These are phyloP conservation scores for Spisula subtruncata DNA, from an alignment of 2,888 invertebrate species.

Conservation along the genomic window DNA sequence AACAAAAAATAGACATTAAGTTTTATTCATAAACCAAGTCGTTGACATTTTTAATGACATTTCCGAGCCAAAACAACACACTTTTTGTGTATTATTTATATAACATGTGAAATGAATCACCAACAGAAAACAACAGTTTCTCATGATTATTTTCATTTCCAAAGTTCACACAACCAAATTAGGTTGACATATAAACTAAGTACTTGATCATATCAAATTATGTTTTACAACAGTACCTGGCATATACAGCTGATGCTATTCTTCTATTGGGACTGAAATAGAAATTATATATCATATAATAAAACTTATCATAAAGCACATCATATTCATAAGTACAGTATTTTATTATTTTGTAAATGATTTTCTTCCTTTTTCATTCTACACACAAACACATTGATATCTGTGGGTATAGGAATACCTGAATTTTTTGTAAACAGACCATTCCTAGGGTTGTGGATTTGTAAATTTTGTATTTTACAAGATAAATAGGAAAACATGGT, in stretches of 20 bases:
- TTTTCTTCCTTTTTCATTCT: too few relatives aligned
- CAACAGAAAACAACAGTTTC: not conserved
- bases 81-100: not conserved
- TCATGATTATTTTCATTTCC: not conserved
- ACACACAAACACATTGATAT: too few relatives aligned
- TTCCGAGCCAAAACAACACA: not conserved
- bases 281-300: not conserved
- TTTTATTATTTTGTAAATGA: too few relatives aligned
- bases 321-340: too few relatives aligned
- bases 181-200: not conserved
- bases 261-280: conserved; percentile 78
- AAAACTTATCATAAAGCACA: not conserved
- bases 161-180: not conserved
- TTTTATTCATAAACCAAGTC: not conserved
- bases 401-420: too few relatives aligned
- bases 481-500: too few relatives aligned
- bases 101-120: conserved; percentile 3
- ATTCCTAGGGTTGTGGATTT: too few relatives aligned
- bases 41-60: not conserved
- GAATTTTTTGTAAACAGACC: too few relatives aligned
- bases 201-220: not conserved
- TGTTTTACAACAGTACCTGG: conserved; percentile 67
- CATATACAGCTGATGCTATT: conserved; percentile 76
- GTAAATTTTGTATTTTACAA: too few relatives aligned
- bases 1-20: not conserved